A percentile compares a stretch with the other conserved stretches of the same genome.
These are phyloP conservation scores for Hydraecia micacea DNA, from an alignment of 2,888 invertebrate genomes.

Conservation along the genomic window DNA sequence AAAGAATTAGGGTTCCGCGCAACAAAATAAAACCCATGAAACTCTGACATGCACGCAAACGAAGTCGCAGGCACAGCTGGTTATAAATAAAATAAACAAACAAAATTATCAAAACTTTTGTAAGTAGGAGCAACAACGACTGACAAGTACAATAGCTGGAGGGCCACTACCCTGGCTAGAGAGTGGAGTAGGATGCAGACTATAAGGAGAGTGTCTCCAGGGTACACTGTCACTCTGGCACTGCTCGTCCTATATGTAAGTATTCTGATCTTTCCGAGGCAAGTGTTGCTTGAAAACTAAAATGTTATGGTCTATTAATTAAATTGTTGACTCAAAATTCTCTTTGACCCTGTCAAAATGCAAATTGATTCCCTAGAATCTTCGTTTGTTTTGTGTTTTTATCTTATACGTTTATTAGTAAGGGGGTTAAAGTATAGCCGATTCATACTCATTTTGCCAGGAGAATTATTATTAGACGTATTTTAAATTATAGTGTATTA, in stretches of 20 bases:
- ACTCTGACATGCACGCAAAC: too few relatives aligned
- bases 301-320: background rate
- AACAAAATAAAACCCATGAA: too few relatives aligned
- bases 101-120: background rate
- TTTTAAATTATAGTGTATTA: background rate
- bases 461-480: background rate
- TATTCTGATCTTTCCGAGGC: conserved; percentile 7
- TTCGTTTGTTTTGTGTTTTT: background rate
- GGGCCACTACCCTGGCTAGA: conserved; percentile 73
- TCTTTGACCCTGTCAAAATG: background rate
- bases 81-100: too few relatives aligned
- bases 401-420: background rate
- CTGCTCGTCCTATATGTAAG: conserved; percentile 78
- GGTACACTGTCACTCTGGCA: conserved; percentile 73
- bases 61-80: too few relatives aligned
- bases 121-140: conserved; percentile 27
- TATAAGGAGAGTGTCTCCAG: conserved; percentile 76
- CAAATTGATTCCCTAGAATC: background rate
- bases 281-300: background rate
- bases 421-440: background rate
- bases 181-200: conserved; percentile 83
- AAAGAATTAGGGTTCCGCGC: background rate
- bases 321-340: background rate
- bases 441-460: background rate
- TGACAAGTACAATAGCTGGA: conserved; percentile 74